These are phyloP conservation scores for Pterocles burchelli DNA, from an alignment of 2,113 vertebrate species.

Conservation along the genomic window DNA sequence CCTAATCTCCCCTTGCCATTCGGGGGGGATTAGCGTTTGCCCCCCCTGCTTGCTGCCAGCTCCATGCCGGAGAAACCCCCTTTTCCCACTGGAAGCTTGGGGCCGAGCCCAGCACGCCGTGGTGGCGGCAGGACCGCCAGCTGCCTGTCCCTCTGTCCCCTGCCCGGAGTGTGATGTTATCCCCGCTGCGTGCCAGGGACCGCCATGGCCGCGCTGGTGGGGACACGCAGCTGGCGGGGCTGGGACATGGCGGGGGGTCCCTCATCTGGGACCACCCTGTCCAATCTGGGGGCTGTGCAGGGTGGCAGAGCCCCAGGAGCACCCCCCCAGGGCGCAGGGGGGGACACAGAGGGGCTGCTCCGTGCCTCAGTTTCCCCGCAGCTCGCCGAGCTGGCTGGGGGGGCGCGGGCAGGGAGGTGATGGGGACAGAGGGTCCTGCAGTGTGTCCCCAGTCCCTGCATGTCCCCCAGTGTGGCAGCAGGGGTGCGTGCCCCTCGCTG, in stretches of 20 bases:
- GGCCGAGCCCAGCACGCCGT: not conserved
- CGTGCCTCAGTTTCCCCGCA: not conserved
- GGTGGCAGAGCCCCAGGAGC: not conserved
- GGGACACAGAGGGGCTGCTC: not conserved
- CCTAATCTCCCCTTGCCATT: constrained; percentile 17
- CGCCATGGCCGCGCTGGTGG: not conserved
- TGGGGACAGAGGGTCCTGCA: constrained; percentile 60
- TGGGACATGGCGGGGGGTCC: not conserved
- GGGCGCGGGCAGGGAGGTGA: not conserved
- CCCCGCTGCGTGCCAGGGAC: not conserved
- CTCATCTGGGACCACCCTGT: not conserved
- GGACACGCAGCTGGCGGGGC: not conserved
- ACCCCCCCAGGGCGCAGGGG: too few relatives aligned
- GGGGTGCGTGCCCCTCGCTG: not conserved
- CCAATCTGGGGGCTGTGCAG: not conserved
- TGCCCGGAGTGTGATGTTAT: not conserved
- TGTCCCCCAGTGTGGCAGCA: not conserved
- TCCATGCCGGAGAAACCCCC: not conserved
- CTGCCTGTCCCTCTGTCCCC: not conserved
- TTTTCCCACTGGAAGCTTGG: not conserved
- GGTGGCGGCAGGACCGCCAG: not conserved
- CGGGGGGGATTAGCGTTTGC: not conserved
- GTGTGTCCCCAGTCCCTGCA: not conserved
- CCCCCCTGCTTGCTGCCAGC: not conserved
- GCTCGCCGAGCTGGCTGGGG: not conserved